A percentile compares a stretch with the other conserved stretches of the same genome.
Evolutionary conservation across 2,113 vertebrate genomes (phyloP).

Genomic region (Bothrops jararaca): DNA sequence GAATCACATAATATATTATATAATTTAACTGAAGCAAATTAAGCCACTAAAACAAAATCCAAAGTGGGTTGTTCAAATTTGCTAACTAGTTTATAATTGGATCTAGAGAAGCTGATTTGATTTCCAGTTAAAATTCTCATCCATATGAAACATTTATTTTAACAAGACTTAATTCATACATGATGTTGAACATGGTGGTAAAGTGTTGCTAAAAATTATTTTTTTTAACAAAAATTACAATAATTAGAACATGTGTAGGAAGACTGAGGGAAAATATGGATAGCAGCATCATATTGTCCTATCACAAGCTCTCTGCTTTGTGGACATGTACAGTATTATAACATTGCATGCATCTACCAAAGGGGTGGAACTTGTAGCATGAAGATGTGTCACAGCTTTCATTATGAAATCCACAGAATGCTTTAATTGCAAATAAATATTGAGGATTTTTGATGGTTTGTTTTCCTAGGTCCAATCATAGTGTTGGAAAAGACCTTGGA

Average conservation of each 20-base stretch:
- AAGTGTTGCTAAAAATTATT: background rate
- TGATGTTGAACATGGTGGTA: background rate
- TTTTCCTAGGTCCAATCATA: background rate
- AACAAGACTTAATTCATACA: background rate
- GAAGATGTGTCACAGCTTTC: background rate
- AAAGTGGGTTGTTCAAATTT: conserved; percentile 4
- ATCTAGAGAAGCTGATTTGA: background rate
- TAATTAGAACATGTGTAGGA: background rate
- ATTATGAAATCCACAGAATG: background rate
- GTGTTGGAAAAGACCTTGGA: background rate
- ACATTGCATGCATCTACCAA: background rate
- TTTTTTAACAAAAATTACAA: background rate
- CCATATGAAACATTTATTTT: conserved; percentile 17
- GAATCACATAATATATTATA: background rate
- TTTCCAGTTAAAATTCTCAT: conserved; percentile 3
- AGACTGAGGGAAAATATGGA: background rate
- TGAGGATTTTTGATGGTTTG: background rate
- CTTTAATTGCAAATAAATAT: background rate
- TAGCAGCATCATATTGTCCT: background rate
- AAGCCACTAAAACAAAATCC: conserved; percentile 14
- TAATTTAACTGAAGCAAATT: conserved; percentile 27
- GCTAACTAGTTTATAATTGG: conserved; percentile 1
- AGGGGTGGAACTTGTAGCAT: background rate
- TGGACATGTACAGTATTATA: background rate
- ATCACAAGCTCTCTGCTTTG: background rate